phyloP scores from a whole-genome alignment of 2,113 vertebrate genomes.

The Amphiprion ocellaris region DNA sequence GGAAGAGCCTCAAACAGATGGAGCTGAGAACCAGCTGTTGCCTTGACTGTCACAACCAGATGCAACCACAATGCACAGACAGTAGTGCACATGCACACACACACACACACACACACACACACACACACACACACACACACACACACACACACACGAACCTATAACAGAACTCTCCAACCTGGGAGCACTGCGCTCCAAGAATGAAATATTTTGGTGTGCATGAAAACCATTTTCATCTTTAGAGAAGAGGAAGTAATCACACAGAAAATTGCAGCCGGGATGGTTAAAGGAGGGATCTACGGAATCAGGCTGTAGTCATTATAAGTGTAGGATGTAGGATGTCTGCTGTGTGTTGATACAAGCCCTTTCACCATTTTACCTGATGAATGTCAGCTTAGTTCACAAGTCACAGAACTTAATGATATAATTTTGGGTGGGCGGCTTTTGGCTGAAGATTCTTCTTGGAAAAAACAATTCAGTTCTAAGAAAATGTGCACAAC shows the following conservation, averaged over 20 bases:
- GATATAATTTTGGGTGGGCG: conserved; percentile 43
- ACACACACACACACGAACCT: background rate
- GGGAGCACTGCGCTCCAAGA: background rate
- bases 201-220: conserved; percentile 27
- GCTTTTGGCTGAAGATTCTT: conserved; percentile 31
- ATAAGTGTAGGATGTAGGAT: conserved; percentile 44
- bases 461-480: conserved; percentile 23
- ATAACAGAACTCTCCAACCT: conserved; percentile 15
- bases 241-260: conserved; percentile 68
- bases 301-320: conserved; percentile 55
- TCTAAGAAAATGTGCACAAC: conserved; percentile 40
- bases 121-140: background rate
- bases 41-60: conserved; percentile 1
- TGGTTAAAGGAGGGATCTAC: conserved; percentile 42
- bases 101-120: background rate
- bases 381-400: conserved; percentile 41
- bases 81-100: background rate
- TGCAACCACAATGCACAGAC: background rate
- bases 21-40: conserved; percentile 44
- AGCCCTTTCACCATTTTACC: conserved; percentile 41
- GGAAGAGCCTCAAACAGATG: conserved; percentile 42
- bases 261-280: conserved; percentile 56
- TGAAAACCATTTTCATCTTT: conserved; percentile 66
- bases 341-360: conserved; percentile 25
- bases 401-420: conserved; percentile 41